Evolutionary conservation across 2,113 vertebrate genomes (phyloP), one percentile per base, ranked within the genome.

Genomic region (Gambusia holbrooki): DNA sequence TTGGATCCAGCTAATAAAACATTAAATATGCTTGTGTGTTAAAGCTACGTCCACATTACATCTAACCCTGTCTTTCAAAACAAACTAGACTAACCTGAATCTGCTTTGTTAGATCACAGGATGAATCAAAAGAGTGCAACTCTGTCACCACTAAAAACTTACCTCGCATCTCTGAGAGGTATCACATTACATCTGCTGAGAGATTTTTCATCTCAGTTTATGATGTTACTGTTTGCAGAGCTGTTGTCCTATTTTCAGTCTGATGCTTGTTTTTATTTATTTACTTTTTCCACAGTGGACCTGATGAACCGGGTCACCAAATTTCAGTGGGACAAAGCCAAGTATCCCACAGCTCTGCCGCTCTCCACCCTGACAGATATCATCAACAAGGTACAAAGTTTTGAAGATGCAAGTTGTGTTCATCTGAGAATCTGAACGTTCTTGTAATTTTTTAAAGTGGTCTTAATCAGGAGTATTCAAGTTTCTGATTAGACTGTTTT

Each of bases 301-400:
- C 83, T 98, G 76, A 91, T 95, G 51, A 96, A 93, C 84, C 97
- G 97, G 4, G 86, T 97, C 92, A 96, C 95, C 62, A 95, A 89
- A 67, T 99, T 99, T 87, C 97, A 99, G 74, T 99, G 97, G 98
- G 97, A 99, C 95, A 97, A 96, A 95, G 97, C 96, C 91, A 99
- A 97, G 83, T 99, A 98, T 71, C 95, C 97, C 15, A 94, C 94
- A 15, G 94, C 96, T 84, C 95, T 97, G 90, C 94, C 97, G 0
- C 93, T 99, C 85, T 95, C 95, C 88, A 92, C 84, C 37, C 94
- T 99, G 88, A 92, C 94, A 82, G 97, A 98, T 76, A 93, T 96
- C n/a, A 94, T 99, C 78, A 72, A 88, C 73, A 99, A 98, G 97
- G 97, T 99, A 94, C 89, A 70, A 66, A 58, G 5, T 6, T 10